Evolutionary conservation across 1,140 invertebrate species (phyloP).

Genomic region (Drosophila simulans): DNA sequence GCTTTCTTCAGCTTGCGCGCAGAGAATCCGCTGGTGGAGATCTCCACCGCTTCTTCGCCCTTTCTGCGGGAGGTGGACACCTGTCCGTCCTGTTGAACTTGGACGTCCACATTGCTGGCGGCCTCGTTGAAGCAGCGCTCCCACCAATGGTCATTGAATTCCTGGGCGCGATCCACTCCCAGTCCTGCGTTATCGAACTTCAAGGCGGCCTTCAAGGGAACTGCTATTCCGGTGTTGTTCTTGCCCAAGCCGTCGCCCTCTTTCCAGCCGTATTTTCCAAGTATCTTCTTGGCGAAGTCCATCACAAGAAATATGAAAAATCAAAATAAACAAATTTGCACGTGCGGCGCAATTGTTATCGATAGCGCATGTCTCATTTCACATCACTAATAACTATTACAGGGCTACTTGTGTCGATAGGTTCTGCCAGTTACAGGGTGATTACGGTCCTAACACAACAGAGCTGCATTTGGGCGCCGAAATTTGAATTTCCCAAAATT

Average conservation of each 20-base stretch:
- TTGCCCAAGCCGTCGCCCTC: slow-evolving; percentile 93
- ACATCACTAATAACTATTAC: background rate
- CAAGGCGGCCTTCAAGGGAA: slow-evolving; percentile 90
- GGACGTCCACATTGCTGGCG: slow-evolving; percentile 87
- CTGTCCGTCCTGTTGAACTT: slow-evolving; percentile 62
- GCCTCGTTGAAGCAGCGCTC: slow-evolving; percentile 91
- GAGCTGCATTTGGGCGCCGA: slow-evolving; percentile 10
- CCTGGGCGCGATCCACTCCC: slow-evolving; percentile 88
- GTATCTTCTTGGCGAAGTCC: slow-evolving; percentile 87
- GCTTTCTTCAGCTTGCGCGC: slow-evolving; percentile 85
- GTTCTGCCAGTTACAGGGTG: background rate
- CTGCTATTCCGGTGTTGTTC: slow-evolving; percentile 89
- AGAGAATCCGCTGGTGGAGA: slow-evolving; percentile 85
- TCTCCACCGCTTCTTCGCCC: slow-evolving; percentile 85
- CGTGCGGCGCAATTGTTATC: slow-evolving; percentile 13
- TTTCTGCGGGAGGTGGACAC: slow-evolving; percentile 79
- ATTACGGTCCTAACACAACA: background rate
- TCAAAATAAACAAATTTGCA: slow-evolving; percentile 23
- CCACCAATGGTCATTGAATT: slow-evolving; percentile 93
- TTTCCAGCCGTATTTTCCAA: slow-evolving; percentile 89
- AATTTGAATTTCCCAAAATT: background rate
- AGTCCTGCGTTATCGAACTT: slow-evolving; percentile 92
- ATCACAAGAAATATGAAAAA: slow-evolving; percentile 55
- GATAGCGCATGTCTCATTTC: background rate
- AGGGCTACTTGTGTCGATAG: background rate